A percentile compares a stretch with the other conserved stretches of the same genome.
Evolutionary conservation across 1,140 invertebrate species (phyloP).

Genomic region (Diorhabda elongata): DNA sequence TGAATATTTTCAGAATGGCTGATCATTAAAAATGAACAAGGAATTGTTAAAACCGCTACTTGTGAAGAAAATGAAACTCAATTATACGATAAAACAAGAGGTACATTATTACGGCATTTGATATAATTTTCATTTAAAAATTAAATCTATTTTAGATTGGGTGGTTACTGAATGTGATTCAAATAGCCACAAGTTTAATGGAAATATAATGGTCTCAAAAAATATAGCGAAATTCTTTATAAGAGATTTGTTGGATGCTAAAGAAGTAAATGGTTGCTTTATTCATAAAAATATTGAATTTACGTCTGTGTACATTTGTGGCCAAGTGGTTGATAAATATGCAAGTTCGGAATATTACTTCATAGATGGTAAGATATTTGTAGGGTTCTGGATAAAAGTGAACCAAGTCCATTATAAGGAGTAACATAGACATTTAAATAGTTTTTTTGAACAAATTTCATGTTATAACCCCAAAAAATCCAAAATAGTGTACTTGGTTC

Average conservation of each 20-base stretch:
- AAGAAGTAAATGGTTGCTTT: not conserved
- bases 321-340: not conserved
- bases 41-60: slow-evolving; percentile 8
- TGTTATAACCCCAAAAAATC: too few relatives aligned
- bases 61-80: slow-evolving; percentile 8
- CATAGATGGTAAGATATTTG: not conserved
- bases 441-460: too few relatives aligned
- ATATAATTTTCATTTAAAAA: too few relatives aligned
- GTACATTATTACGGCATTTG: not conserved
- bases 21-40: slow-evolving; percentile 17
- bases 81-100: slow-evolving; percentile 5
- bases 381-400: not conserved
- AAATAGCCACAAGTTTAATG: not conserved
- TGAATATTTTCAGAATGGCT: slow-evolving; percentile 9
- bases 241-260: slow-evolving; percentile 1
- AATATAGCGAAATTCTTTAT: slow-evolving; percentile 8
- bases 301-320: not conserved
- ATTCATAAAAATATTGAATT: slow-evolving; percentile 3
- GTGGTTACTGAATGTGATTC: slow-evolving; percentile 1
- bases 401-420: too few relatives aligned
- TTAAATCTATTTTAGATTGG: slow-evolving; percentile 6
- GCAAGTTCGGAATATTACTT: not conserved
- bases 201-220: not conserved
- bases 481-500: too few relatives aligned
- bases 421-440: too few relatives aligned